Percentiles rank a stretch among this genome's conserved stretches.
Conservation (phyloP, 2,113 vertebrate species). For the Carlito syrichta region DNA sequence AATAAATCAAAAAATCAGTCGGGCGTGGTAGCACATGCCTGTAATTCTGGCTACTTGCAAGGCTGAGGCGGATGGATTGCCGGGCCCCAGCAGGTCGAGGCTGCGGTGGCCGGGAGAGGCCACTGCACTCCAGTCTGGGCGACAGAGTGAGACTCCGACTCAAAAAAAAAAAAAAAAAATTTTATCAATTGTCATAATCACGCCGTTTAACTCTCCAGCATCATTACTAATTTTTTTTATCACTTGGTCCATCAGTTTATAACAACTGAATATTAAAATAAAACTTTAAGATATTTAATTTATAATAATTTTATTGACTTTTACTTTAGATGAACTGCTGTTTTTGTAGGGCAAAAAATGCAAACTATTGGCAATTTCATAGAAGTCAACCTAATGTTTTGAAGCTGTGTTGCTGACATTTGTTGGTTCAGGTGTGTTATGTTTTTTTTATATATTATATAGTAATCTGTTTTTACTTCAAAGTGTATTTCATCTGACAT, state of each 20-base stretch:
- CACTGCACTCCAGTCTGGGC: too few species aligned
- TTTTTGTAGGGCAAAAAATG: neutral
- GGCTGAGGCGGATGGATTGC: too few species aligned
- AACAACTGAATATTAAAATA: neutral
- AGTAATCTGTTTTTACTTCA: neutral
- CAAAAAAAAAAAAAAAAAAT: too few species aligned
- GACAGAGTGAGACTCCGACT: too few species aligned
- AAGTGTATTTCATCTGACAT: neutral
- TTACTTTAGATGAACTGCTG: neutral
- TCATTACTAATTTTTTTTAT: neutral
- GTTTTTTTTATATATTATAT: neutral
- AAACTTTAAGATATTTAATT: neutral
- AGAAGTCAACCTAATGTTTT: neutral
- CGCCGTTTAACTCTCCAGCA: neutral
- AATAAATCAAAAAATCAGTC: too few species aligned
- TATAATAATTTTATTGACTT: neutral
- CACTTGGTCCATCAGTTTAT: neutral
- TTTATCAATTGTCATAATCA: neutral
- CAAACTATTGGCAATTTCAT: neutral
- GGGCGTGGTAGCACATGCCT: too few species aligned
- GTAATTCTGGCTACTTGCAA: too few species aligned
- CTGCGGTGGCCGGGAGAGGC: too few species aligned
- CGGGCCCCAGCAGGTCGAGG: too few species aligned
- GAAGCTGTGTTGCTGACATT: neutral
- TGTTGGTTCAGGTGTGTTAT: neutral